Evolutionary conservation across 1,140 invertebrate genomes (phyloP), one percentile per base, ranked within the genome.

Genomic region (Drosophila mojavensis): DNA sequence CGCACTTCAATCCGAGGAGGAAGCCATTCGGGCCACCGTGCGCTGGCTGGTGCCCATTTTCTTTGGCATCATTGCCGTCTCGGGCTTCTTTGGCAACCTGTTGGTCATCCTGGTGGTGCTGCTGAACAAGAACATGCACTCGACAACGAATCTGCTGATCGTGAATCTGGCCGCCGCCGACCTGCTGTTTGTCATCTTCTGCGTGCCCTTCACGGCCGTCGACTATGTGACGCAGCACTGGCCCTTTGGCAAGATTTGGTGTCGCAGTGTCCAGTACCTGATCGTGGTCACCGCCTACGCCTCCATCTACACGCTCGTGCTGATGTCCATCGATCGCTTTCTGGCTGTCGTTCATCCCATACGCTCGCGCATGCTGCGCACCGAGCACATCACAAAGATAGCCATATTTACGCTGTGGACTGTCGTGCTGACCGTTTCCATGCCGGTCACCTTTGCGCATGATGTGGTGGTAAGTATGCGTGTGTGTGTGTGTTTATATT

Each of bases 311-410:
- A 99, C 98, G 0, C 93, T 99, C n/a, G 97, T 99, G 0, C 94
- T 99, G 36, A 99, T 99, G 98, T 98, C 97, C 6, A 92, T 99
- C 9, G 98, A 99, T 92, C 95, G 98, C 62, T 99, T 98, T 92
- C 94, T 99, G 81, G 98, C 98, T 3, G 97, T 99, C 1, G 98
- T 98, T 0, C 97, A 98, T 93, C 97, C 98, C 0, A 97, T 99
- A 65, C 93, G 95, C 2, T 98, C 97, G n/a, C 75, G 91, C 1
- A 95, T 96, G 1, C 95, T 95, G 75, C 94, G 98, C 39, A 99
- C 96, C 0, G 96, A 98, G 89, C 94, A 94, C 47, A 98, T 99
- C 89, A 97, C 98, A 0, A 86, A 94, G 41, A 86, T 94, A 51
- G 96, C 97, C 15, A 97, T 98, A 62, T 93, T 93, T 2, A 93